Percentiles rank a stretch among this genome's conserved stretches.
These are phyloP conservation scores for Bombylius major DNA, from an alignment of 2,888 invertebrate genomes.

Conservation along the genomic window DNA sequence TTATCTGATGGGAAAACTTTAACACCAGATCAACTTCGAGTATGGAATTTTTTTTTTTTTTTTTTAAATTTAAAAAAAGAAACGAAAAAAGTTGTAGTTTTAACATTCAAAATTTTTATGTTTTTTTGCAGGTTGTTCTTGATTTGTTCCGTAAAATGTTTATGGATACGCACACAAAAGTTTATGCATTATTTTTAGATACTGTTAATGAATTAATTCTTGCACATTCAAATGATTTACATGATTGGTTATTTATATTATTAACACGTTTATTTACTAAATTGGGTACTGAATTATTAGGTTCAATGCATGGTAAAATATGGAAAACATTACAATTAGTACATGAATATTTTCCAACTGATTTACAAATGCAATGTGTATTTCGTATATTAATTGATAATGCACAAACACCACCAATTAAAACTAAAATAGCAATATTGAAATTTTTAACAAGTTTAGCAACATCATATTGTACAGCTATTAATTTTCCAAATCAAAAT, in stretches of 20 bases:
- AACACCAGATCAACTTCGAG: conserved; percentile 44
- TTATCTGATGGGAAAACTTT: conserved; percentile 47
- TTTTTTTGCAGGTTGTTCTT: conserved; percentile 56
- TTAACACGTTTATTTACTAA: conserved; percentile 78
- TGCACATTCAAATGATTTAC: conserved; percentile 73
- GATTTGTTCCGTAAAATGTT: conserved; percentile 95
- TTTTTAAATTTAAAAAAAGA: background rate
- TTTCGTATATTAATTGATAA: conserved; percentile 75
- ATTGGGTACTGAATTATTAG: conserved; percentile 79
- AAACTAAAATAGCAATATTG: conserved; percentile 64
- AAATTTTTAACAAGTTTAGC: conserved; percentile 59
- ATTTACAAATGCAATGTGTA: conserved; percentile 52
- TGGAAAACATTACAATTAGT: conserved; percentile 71
- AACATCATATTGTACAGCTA: conserved; percentile 45
- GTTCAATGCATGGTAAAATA: conserved; percentile 84
- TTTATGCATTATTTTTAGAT: conserved; percentile 86
- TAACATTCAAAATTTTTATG: background rate
- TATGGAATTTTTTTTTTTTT: background rate
- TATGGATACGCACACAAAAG: conserved; percentile 91
- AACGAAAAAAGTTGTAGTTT: background rate
- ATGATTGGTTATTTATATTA: conserved; percentile 88
- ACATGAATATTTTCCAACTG: conserved; percentile 53
- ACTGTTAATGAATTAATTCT: conserved; percentile 81
- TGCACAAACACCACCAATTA: conserved; percentile 81
- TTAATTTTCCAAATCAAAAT: conserved; percentile 35